A percentile compares a stretch with the other conserved stretches of the same genome.
phyloP scores from a whole-genome alignment of 1,140 invertebrate genomes.

The Periplaneta americana region DNA sequence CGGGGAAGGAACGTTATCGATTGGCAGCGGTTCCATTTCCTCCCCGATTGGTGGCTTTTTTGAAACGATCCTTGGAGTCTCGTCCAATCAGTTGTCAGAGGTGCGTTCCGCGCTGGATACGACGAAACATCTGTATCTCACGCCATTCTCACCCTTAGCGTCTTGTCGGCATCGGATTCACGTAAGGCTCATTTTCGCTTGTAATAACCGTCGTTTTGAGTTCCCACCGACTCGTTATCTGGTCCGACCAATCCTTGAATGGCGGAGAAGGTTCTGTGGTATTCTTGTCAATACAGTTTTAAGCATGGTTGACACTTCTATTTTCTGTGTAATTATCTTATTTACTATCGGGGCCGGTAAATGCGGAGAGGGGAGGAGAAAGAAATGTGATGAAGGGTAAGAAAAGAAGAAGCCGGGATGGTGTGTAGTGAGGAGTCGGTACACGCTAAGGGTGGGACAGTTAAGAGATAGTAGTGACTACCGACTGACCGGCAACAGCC shows the following conservation, averaged over 20 bases:
- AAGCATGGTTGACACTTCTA: conserved; percentile 12
- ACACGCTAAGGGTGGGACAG: background rate
- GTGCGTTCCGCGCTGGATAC: background rate
- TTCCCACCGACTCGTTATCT: conserved; percentile 7
- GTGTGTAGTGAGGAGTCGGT: background rate
- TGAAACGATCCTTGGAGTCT: background rate
- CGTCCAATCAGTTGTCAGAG: conserved; percentile 10
- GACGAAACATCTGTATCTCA: background rate
- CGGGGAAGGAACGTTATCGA: background rate
- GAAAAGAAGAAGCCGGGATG: conserved; percentile 39
- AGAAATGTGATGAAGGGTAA: conserved; percentile 16
- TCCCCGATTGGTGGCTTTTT: conserved; percentile 8
- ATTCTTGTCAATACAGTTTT: conserved; percentile 9
- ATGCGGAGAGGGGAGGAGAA: background rate
- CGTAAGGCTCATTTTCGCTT: conserved; percentile 4
- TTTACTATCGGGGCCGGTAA: background rate
- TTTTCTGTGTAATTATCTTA: conserved; percentile 10
- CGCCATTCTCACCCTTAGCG: conserved; percentile 8
- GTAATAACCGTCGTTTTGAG: background rate
- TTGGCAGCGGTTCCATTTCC: background rate
- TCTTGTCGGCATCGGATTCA: background rate
- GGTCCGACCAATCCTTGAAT: conserved; percentile 9
- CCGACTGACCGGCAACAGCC: background rate
- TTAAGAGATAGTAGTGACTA: background rate
- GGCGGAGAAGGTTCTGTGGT: background rate